Conservation (phyloP, 2,888 invertebrate genomes). For the Calameuta idolon region DNA sequence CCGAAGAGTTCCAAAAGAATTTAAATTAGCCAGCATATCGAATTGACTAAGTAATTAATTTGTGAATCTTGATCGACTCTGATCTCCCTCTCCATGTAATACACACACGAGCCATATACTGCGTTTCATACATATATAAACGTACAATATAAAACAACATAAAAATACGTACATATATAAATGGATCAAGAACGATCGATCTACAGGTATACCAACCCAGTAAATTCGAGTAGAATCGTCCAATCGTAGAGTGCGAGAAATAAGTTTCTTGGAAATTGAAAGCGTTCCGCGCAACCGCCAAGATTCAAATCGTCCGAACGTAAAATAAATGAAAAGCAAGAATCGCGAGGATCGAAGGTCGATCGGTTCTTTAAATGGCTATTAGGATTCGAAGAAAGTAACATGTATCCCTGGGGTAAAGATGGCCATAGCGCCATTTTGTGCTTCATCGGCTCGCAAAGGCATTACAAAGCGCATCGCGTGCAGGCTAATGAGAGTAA, state of each 20-base stretch:
- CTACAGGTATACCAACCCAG: background rate
- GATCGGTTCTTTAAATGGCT: background rate
- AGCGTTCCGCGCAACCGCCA: background rate
- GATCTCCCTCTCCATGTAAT: background rate
- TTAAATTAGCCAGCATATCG: constrained; percentile 64
- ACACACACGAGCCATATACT: background rate
- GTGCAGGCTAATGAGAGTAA: constrained; percentile 66
- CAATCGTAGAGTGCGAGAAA: no score
- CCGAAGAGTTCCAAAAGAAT: constrained; percentile 62
- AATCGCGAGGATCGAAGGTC: background rate
- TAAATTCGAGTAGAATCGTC: background rate
- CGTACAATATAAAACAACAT: no score
- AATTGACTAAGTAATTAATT: constrained; percentile 66
- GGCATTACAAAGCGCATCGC: constrained; percentile 59
- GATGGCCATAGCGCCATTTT: constrained; percentile 39
- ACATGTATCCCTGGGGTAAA: background rate
- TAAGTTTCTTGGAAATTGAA: no score
- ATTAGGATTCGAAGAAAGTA: background rate
- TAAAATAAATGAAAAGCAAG: background rate
- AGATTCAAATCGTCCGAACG: background rate
- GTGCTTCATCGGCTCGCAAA: constrained; percentile 29
- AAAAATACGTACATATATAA: background rate
- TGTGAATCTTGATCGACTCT: constrained; percentile 53
- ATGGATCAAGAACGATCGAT: background rate
- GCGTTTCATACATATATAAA: background rate